Conservation (phyloP, 2,888 invertebrate genomes). For the Campaea margaritaria region DNA sequence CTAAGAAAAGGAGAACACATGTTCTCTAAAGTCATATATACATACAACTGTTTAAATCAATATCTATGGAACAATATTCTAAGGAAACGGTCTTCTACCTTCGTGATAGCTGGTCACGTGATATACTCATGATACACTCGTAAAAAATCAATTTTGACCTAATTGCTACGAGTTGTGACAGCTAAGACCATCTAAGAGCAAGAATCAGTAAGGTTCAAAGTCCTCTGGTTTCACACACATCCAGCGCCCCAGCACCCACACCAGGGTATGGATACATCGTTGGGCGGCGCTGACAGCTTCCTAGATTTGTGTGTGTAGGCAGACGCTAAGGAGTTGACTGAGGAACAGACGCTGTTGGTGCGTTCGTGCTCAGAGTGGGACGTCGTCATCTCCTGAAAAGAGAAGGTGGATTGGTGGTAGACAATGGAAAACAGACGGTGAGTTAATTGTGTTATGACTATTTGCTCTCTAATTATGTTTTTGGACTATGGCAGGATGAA, state of each 20-base stretch:
- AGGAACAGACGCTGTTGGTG: conserved; percentile 87
- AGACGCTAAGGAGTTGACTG: conserved; percentile 85
- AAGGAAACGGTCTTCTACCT: too few species aligned
- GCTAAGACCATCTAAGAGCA: neutral
- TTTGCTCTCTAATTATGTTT: too few species aligned
- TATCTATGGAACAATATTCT: too few species aligned
- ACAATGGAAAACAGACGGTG: neutral
- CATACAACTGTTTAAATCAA: too few species aligned
- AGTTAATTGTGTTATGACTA: neutral
- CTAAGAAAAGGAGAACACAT: too few species aligned
- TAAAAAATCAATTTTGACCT: too few species aligned
- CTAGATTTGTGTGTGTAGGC: conserved; percentile 87
- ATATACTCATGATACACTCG: too few species aligned
- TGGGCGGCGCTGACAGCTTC: conserved; percentile 85
- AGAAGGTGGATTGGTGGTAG: neutral
- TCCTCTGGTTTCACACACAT: conserved; percentile 82
- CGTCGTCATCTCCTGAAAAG: conserved; percentile 81
- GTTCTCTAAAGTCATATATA: too few species aligned
- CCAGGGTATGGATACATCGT: conserved; percentile 90
- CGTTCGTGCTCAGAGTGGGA: conserved; percentile 87
- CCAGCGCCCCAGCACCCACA: conserved; percentile 95
- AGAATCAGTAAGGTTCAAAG: neutral
- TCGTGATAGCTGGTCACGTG: too few species aligned
- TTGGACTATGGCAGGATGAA: too few species aligned
- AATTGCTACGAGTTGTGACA: too few species aligned